Percentiles rank a stretch among this genome's conserved stretches.
These are phyloP conservation scores for Calyptomena viridis DNA, from an alignment of 2,113 vertebrate genomes.

Conservation along the genomic window DNA sequence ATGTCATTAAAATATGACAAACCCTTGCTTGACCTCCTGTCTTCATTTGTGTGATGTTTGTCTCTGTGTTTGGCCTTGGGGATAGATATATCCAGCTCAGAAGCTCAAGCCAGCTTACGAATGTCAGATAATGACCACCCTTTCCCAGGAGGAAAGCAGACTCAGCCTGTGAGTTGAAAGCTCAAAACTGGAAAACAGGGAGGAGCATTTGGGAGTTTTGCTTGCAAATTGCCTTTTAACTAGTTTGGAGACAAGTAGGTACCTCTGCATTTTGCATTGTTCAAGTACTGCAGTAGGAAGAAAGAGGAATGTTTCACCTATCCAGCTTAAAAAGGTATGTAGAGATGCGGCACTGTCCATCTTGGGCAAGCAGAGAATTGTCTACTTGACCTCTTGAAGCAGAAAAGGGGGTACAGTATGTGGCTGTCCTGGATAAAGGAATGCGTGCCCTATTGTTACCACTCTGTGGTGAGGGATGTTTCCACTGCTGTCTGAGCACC, in stretches of 20 bases:
- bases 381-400: not conserved
- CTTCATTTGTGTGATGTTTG: not conserved
- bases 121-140: not conserved
- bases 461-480: not conserved
- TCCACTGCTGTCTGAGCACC: constrained; percentile 9
- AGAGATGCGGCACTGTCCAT: not conserved
- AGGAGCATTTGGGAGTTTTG: not conserved
- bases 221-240: not conserved
- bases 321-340: accelerated
- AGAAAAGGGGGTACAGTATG: not conserved
- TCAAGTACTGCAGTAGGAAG: not conserved
- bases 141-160: not conserved
- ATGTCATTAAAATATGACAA: constrained; percentile 82
- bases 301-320: accelerated
- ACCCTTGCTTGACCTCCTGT: constrained; percentile 69
- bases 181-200: not conserved
- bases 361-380: not conserved
- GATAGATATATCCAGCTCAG: not conserved
- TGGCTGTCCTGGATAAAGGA: not conserved
- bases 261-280: not conserved
- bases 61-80: not conserved
- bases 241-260: not conserved
- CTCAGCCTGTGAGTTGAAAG: not conserved
- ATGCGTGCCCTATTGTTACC: not conserved
- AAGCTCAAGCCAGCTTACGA: not conserved